These are phyloP conservation scores for Volucella inanis DNA, from an alignment of 2,888 invertebrate species.

Conservation along the genomic window DNA sequence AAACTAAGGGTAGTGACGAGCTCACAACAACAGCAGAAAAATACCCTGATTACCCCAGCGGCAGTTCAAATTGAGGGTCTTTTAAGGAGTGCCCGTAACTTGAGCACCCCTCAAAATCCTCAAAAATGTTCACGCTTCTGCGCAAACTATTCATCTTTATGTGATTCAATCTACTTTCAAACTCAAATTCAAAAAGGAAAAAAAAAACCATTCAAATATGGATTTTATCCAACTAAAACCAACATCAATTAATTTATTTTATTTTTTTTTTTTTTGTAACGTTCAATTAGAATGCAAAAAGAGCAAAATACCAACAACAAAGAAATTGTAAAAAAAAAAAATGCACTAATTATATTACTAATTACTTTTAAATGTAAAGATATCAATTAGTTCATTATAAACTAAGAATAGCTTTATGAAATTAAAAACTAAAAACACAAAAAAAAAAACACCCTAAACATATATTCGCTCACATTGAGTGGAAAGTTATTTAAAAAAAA, in stretches of 20 bases:
- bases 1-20: slow-evolving; percentile 5
- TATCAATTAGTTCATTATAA: slow-evolving; percentile 70
- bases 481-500: slow-evolving; percentile 74
- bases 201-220: slow-evolving; percentile 4
- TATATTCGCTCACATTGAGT: slow-evolving; percentile 79
- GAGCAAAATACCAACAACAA: slow-evolving; percentile 31
- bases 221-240: slow-evolving; percentile 11
- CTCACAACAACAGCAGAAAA: neutral
- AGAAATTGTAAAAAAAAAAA: slow-evolving; percentile 56
- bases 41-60: slow-evolving; percentile 3
- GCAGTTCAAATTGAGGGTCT: slow-evolving; percentile 36
- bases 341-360: slow-evolving; percentile 68
- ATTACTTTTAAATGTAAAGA: slow-evolving; percentile 65
- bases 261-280: slow-evolving; percentile 43
- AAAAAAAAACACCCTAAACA: slow-evolving; percentile 34
- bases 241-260: slow-evolving; percentile 53
- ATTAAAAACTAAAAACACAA: slow-evolving; percentile 37
- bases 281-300: slow-evolving; percentile 47
- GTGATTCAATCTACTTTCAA: neutral
- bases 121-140: slow-evolving; percentile 31
- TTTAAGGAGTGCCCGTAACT: neutral
- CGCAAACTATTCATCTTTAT: slow-evolving; percentile 30
- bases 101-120: neutral
- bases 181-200: neutral
- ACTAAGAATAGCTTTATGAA: slow-evolving; percentile 71